These are phyloP conservation scores for Athalia cordata DNA, from an alignment of 2,888 invertebrate genomes.

Conservation along the genomic window DNA sequence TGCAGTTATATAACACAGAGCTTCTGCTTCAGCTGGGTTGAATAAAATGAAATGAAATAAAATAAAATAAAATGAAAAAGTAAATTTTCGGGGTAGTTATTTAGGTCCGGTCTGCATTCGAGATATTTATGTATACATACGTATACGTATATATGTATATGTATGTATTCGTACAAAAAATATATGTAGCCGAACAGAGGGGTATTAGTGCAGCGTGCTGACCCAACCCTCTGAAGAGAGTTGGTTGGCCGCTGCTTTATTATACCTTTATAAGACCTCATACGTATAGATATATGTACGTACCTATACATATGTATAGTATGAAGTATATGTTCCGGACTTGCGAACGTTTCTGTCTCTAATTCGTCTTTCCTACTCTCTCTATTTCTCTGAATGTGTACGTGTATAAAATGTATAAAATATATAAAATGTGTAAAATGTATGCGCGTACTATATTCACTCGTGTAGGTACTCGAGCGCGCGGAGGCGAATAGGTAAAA, in stretches of 20 bases:
- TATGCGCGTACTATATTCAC: background rate
- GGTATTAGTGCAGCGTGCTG: background rate
- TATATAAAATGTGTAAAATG: too few species aligned
- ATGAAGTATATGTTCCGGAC: background rate
- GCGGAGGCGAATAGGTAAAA: too few species aligned
- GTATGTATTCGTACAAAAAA: background rate
- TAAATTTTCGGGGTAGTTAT: constrained; percentile 57
- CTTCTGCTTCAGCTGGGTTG: constrained; percentile 52
- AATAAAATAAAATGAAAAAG: background rate
- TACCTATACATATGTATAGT: background rate
- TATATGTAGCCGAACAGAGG: background rate
- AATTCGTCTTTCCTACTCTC: constrained; percentile 18
- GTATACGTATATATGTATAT: too few species aligned
- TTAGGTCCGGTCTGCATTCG: constrained; percentile 46
- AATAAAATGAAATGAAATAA: constrained; percentile 31
- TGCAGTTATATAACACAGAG: background rate
- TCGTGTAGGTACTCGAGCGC: constrained; percentile 28
- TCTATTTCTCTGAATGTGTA: constrained; percentile 47
- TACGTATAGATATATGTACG: background rate
- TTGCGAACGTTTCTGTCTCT: background rate
- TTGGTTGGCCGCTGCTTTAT: constrained; percentile 16
- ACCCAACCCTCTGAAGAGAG: constrained; percentile 4
- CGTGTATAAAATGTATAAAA: too few species aligned
- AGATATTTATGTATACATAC: background rate
- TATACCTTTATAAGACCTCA: background rate